These are phyloP conservation scores for Proctacanthus coquilletti DNA, from an alignment of 1,140 invertebrate species.

Conservation along the genomic window DNA sequence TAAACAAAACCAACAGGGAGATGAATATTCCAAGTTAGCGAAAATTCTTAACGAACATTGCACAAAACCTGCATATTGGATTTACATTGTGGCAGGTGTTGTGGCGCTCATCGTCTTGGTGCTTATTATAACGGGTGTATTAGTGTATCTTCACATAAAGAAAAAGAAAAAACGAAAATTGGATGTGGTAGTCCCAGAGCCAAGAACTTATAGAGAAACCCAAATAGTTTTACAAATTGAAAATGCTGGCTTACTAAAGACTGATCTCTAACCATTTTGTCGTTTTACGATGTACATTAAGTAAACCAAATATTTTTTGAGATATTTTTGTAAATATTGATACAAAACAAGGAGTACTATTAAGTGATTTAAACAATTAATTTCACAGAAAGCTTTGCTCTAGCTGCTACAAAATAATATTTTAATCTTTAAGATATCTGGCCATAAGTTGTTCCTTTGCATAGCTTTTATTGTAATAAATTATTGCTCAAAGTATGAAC, in stretches of 20 bases:
- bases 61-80: no score
- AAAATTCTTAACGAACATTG: no score
- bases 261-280: conserved; percentile 57
- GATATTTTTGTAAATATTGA: no score
- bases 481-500: no score
- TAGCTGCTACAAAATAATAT: no score
- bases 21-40: no score
- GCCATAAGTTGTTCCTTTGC: no score
- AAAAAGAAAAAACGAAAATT: conserved; percentile 32
- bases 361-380: background rate
- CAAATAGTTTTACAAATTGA: conserved; percentile 72
- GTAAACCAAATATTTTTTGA: background rate
- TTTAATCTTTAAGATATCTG: no score
- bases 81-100: conserved; percentile 20
- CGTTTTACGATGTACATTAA: background rate
- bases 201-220: conserved; percentile 64
- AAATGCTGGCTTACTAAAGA: conserved; percentile 60
- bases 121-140: conserved; percentile 25
- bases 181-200: conserved; percentile 58
- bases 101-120: conserved; percentile 26
- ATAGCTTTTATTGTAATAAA: no score
- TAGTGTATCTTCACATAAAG: conserved; percentile 18
- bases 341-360: no score
- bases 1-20: background rate
- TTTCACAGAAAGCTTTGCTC: background rate